A percentile compares a stretch with the other conserved stretches of the same genome.
Evolutionary conservation across 2,888 invertebrate genomes (phyloP).

Genomic region (Liopterus haemorrhoidalis): DNA sequence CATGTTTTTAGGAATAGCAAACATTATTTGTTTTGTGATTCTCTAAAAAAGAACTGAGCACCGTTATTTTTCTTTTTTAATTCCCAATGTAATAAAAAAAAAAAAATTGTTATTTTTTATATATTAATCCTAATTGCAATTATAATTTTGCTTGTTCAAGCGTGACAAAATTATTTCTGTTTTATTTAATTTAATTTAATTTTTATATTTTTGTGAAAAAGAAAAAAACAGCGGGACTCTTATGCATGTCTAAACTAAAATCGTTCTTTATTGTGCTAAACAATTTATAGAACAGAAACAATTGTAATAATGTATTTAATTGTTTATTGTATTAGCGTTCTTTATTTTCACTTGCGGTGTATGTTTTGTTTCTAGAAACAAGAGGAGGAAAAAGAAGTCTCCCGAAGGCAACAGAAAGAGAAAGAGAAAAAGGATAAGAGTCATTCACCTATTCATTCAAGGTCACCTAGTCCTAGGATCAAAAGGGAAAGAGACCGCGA

Average conservation of each 20-base stretch:
- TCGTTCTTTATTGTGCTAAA: too few species aligned
- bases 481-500: conserved; percentile 39
- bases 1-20: conserved; percentile 24
- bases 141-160: neutral
- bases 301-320: neutral
- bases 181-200: neutral
- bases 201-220: conserved; percentile 4
- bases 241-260: conserved; percentile 11
- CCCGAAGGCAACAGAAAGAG: conserved; percentile 64
- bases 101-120: too few species aligned
- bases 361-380: conserved; percentile 66
- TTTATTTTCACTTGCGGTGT: too few species aligned
- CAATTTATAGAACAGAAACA: neutral
- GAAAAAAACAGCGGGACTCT: conserved; percentile 14
- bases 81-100: conserved; percentile 12
- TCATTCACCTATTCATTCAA: conserved; percentile 38
- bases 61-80: too few species aligned
- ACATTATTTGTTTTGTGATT: conserved; percentile 18
- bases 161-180: neutral
- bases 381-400: conserved; percentile 66
- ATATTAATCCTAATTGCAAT: too few species aligned
- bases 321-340: neutral
- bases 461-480: conserved; percentile 42
- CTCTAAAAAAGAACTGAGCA: conserved; percentile 8
- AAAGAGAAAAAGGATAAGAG: conserved; percentile 43